Base-by-base conservation (phyloP, 2,113 vertebrate genomes). In the Scopus umbretta region DNA sequence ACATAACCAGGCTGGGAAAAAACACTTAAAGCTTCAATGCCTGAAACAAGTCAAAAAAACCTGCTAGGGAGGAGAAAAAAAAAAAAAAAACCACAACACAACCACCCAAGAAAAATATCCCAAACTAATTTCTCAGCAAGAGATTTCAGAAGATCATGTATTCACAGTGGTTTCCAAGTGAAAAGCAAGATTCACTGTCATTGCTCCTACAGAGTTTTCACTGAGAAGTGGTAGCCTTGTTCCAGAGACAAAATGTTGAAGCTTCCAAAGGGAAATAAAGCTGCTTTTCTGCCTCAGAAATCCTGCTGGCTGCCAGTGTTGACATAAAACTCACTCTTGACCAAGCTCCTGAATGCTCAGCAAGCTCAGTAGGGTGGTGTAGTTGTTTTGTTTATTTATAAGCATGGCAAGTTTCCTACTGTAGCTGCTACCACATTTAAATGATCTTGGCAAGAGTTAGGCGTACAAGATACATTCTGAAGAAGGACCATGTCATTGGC, bases 341-440 rank as follows among this genome's bases (percentile, higher is more conserved):
- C 88, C 3, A 0, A 61, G 81, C 58, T 94, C 65, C 73, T 82
- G 74, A 95, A 91, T 70, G 90, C 84, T 95, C 78, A 92, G 80
- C 86, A 92, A 94, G 88, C 94, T 89, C 92, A 70, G 83, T 29
- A 85, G 91, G 80, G 42, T 84, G 85, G 40, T 94, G 92, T 81
- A 84, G 75, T 62, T 89, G 80, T 81, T 94, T 92, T 91, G 89
- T 94, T 92, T 95, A 86, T 94, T 96, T 91, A 88, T 72, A 94
- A 95, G 91, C 7, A 0, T 85, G 72, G 83, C 70, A 81, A 80
- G 65, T 87, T 94, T 92, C 88, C 91, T 82, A 36, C 80, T 72
- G 80, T 68, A 91, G 91, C 88, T 86, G 55, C 92, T 92, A 96
- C 88, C 68, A 92, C 86, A 96, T 74, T 91, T 92, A 87, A 97